These are phyloP conservation scores for Brachyistius frenatus DNA, from an alignment of 2,113 vertebrate genomes.

Conservation along the genomic window DNA sequence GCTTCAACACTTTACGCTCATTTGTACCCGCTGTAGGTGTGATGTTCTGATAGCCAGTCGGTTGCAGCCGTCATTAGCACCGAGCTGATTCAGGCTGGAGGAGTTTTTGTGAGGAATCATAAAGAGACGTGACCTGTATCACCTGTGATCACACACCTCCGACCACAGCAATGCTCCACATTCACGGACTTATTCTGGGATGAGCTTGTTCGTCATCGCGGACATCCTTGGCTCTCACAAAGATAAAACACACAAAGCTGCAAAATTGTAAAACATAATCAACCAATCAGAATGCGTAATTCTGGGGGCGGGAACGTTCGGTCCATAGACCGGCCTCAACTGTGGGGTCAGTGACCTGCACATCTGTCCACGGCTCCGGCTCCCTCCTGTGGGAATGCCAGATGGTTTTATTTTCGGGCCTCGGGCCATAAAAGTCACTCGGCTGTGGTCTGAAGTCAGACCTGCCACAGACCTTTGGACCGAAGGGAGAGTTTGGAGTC, in stretches of 20 bases:
- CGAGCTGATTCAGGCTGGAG: not conserved
- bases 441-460: not conserved
- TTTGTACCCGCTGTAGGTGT: no score
- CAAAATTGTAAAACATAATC: conserved; percentile 1
- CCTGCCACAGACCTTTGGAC: conserved; percentile 45
- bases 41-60: no score
- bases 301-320: conserved; percentile 50
- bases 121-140: conserved; percentile 11
- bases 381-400: conserved; percentile 48
- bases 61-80: not conserved
- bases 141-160: no score
- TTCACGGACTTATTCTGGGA: not conserved
- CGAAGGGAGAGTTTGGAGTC: conserved; percentile 11
- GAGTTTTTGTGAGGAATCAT: conserved; percentile 20
- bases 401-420: conserved; percentile 46
- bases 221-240: not conserved
- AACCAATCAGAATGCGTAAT: conserved; percentile 56
- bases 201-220: not conserved
- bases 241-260: not conserved
- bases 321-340: conserved; percentile 21
- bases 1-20: no score
- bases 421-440: conserved; percentile 39
- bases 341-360: conserved; percentile 51
- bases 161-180: not conserved
- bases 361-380: conserved; percentile 39